Conservation (phyloP, 2,113 vertebrate species). For the Enhydra lutris region DNA sequence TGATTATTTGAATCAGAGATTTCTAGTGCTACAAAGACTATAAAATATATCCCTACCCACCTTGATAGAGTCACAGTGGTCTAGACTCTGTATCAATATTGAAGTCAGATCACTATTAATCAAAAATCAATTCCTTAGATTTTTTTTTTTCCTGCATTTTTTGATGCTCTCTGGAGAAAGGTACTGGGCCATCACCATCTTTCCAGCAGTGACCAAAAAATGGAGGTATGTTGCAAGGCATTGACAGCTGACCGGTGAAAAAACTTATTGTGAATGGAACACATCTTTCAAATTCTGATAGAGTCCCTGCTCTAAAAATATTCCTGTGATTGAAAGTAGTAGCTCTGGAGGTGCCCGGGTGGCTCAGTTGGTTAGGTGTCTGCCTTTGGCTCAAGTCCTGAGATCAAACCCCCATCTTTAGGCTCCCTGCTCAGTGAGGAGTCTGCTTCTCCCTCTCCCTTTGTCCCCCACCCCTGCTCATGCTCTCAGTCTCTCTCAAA, state of each 20-base stretch:
- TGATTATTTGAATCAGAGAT: neutral
- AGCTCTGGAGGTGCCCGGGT: too few relatives aligned
- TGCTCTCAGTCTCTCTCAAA: too few relatives aligned
- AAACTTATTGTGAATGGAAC: neutral
- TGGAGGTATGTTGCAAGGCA: too few relatives aligned
- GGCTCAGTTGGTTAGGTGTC: too few relatives aligned
- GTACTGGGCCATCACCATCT: neutral
- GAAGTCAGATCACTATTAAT: neutral
- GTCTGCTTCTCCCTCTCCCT: too few relatives aligned
- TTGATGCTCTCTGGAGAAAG: neutral
- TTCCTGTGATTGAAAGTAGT: neutral
- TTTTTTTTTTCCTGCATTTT: neutral
- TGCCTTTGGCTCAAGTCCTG: too few relatives aligned
- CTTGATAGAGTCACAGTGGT: accelerated
- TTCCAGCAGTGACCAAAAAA: neutral
- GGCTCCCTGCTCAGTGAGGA: too few relatives aligned
- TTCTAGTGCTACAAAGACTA: neutral
- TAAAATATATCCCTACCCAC: neutral
- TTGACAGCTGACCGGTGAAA: neutral
- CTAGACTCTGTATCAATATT: neutral
- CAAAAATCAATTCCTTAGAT: neutral
- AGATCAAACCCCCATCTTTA: too few relatives aligned
- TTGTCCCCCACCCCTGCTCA: too few relatives aligned
- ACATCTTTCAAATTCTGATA: neutral
- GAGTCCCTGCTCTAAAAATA: neutral